Evolutionary conservation across 2,888 invertebrate genomes (phyloP), one percentile per base, ranked within the genome.

Genomic region (Globia sparganii): DNA sequence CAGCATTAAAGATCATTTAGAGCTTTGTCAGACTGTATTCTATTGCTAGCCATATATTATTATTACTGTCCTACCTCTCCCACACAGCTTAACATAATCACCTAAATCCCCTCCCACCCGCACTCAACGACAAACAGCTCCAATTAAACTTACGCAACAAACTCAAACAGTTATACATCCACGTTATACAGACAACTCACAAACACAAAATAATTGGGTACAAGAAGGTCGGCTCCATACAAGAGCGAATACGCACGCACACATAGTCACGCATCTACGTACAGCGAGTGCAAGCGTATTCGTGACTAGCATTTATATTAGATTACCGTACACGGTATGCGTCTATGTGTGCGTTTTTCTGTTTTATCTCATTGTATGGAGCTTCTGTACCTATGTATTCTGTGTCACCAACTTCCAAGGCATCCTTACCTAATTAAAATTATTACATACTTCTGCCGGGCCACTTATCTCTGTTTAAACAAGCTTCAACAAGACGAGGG

Each of bases 401-500:
- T 15, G 1, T 59, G 40, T 4, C 34, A 18, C 1, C 64, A 87
- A 86, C 74, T 81, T 81, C 62, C 49, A 74, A 84, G 61, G 79
- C 68, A 70, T 75, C 65, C 76, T 81, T 72, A 71, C 75, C 87
- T 87, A 82, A 88, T 88, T 87, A 88, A 85, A 88, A 87, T 87
- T 80, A 86, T 81, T 76, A 85, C 73, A 81, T 76, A 80, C 83
- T 81, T 79, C 70, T 68, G 76, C n/a, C 18, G 40, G n/a, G 53
- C 68, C 71, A 77, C 80, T 78, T 78, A 80, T 78, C 76, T 78
- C 34, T 79, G 79, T 81, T 86, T 75, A 82, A 86, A 85, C 78
- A 88, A 78, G 73, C 74, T 68, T 53, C 75, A 67, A 82, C 77
- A 71, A 85, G 84, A 87, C 78, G 80, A 84, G 86, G 81, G 86